A percentile compares a stretch with the other conserved stretches of the same genome.
Evolutionary conservation across 2,797 vertebrate genomes (phyloP).

Genomic region (Pseudomugil gertrudae): DNA sequence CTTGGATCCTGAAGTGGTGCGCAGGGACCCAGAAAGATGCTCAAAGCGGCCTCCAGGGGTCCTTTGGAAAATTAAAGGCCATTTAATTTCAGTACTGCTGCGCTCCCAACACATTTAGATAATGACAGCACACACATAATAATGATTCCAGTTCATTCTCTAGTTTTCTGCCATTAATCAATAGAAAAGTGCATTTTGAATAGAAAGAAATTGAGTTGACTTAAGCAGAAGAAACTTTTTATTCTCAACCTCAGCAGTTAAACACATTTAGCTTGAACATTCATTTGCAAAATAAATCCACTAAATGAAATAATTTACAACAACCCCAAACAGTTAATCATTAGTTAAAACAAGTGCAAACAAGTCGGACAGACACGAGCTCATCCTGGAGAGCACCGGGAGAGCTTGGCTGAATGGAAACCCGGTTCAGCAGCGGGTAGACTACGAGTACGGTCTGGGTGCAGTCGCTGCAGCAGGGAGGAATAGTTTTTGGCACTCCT

Average conservation of each 20-base stretch:
- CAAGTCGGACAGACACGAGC: slow-evolving; percentile 34
- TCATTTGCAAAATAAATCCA: slow-evolving; percentile 55
- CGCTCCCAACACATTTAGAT: slow-evolving; percentile 36
- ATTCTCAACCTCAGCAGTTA: slow-evolving; percentile 55
- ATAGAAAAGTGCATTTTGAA: slow-evolving; percentile 16
- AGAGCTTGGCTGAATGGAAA: slow-evolving; percentile 9
- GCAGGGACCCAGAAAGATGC: slow-evolving; percentile 22
- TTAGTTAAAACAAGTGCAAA: slow-evolving; percentile 63
- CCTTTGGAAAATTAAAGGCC: slow-evolving; percentile 46
- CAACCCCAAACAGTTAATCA: slow-evolving; percentile 39
- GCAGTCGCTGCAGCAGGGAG: slow-evolving; percentile 25
- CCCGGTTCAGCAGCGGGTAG: neutral
- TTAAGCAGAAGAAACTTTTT: slow-evolving; percentile 59
- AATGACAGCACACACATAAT: slow-evolving; percentile 23
- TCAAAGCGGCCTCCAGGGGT: slow-evolving; percentile 32
- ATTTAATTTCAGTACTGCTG: slow-evolving; percentile 50
- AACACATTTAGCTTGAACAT: slow-evolving; percentile 57
- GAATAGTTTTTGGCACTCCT: slow-evolving; percentile 48
- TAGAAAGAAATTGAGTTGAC: neutral
- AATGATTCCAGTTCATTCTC: slow-evolving; percentile 34
- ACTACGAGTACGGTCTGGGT: slow-evolving; percentile 1
- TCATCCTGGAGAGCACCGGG: slow-evolving; percentile 34
- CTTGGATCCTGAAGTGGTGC: slow-evolving; percentile 37
- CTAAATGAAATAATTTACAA: slow-evolving; percentile 61
- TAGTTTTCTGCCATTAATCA: slow-evolving; percentile 15